Base-by-base conservation (phyloP, 2,113 vertebrate genomes). In the Oreocharis arfaki region DNA sequence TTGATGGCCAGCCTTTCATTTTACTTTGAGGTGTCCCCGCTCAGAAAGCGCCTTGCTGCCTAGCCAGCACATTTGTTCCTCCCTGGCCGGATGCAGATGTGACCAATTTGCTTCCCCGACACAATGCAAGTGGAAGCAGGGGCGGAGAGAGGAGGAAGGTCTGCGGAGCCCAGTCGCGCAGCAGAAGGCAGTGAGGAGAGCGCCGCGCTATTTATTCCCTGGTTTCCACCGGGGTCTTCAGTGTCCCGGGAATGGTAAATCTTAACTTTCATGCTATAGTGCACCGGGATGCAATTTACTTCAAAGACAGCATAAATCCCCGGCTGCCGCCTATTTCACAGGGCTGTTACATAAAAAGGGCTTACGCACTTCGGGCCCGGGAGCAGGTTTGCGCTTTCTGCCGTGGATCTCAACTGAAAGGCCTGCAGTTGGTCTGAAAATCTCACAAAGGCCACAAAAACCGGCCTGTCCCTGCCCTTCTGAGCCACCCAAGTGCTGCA, bases 241-340 rank as follows among this genome's bases (percentile, higher is more conserved):
- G 94, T 91, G 96, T 97, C 97, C 96, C 41, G 78, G 97, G 96
- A 95, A 97, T 94, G 97, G 96, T 98, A 98, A 98, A 98, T 98
- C 97, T 97, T 97, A 97, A 98, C 98, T 98, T 98, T 97, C 95
- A 98, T 98, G 97, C 97, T 96, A 94, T 97, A 95, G 96, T 97
- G 97, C 97, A 93, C 96, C 60, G 23, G 97, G 96, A 98, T 97
- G 95, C 97, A 97, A 98, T 98, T 98, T 98, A 97, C 97, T 98
- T 98, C 98, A 98, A 98, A 98, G 97, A 87, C 83, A 92, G 97
- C 96, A 97, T 97, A 97, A 98, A 97, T 98, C 96, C 96, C 90
- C 3, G 19, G 71, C 97, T 93, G 95, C 67, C 10, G 64, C 85
- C 92, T 94, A 76, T 97, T 97, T 97, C 96, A 89, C 93, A 97